Evolutionary conservation across 1,140 invertebrate genomes (phyloP).

Genomic region (Caenorhabditis latens): DNA sequence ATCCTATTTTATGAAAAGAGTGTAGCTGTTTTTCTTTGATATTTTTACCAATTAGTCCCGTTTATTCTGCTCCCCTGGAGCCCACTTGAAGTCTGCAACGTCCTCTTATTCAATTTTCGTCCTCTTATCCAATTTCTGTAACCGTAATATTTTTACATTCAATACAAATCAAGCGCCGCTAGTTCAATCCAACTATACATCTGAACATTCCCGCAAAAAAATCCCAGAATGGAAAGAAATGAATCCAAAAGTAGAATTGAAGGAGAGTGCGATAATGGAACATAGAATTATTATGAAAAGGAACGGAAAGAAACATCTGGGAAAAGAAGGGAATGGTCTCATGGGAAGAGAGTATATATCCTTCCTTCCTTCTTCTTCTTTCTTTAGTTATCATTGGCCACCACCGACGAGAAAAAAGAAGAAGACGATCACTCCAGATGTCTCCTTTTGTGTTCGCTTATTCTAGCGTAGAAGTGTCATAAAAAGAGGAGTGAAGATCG

Average conservation of each 20-base stretch:
- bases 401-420: neutral
- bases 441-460: conserved; percentile 44
- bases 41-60: no score
- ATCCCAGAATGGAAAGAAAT: neutral
- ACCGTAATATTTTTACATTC: no score
- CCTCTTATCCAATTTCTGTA: no score
- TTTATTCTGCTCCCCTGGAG: no score
- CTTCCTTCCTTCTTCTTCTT: neutral
- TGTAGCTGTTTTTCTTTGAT: no score
- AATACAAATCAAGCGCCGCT: no score
- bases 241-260: no score
- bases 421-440: conserved; percentile 8
- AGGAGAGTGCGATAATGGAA: conserved; percentile 10
- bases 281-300: conserved; percentile 9
- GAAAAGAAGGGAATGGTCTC: conserved; percentile 20
- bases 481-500: neutral
- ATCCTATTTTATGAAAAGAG: no score
- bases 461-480: neutral
- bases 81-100: no score
- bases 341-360: conserved; percentile 15
- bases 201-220: neutral
- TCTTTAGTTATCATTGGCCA: neutral
- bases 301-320: neutral
- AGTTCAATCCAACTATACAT: no score
- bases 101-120: no score